Base-by-base conservation (phyloP, 1,140 invertebrate species). In the Drosophila bipectinata region DNA sequence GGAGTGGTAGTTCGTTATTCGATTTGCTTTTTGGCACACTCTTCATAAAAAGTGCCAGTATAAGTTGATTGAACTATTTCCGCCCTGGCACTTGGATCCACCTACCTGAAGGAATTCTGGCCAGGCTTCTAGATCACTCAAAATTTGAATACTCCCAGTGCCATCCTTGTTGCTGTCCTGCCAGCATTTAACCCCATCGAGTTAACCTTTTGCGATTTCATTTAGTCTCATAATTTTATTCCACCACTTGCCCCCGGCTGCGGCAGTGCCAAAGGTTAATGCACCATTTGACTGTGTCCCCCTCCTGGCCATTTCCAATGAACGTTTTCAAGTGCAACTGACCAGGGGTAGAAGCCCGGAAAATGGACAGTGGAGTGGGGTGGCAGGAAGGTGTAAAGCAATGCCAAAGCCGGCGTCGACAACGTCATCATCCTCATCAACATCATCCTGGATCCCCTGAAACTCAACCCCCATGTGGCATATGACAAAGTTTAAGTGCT, bases 401-500 rank as follows among this genome's bases (percentile, higher is more conserved):
- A 49, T 77, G 73, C 72, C 39, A 76, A 59, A 76, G 60, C 53
- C 59, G 47, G 54, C 71, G 59, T 53, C 60, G 54, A 74, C 71
- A 68, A 49, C 72, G 45, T 55, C 64, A 64, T 49, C 48, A 78
- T 62, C 55, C 58, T 76, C 58, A 76, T 61, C 12, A 10, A n/a
- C 32, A 15, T 26, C 41, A 51, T 49, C 30, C 56, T 52, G 26
- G 21, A 48, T 47, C 44, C 44, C 44, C 18, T 18, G 44, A 47
- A 47, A 21, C 44, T 21, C 44, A 47, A 28, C 24, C 69, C 57
- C 18, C 39, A 34, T 52, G 28, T 60, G 69, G 56, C 64, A 48
- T 87, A 87, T 85, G 83, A 89, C 83, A 88, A 88, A 88, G 83
- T 88, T 88, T 88, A 88, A 88, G 83, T 88, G 83, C 83, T 88